A percentile compares a stretch with the other conserved stretches of the same genome.
phyloP scores from a whole-genome alignment of 1,140 invertebrate genomes.

The Campoletis sonorensis region DNA sequence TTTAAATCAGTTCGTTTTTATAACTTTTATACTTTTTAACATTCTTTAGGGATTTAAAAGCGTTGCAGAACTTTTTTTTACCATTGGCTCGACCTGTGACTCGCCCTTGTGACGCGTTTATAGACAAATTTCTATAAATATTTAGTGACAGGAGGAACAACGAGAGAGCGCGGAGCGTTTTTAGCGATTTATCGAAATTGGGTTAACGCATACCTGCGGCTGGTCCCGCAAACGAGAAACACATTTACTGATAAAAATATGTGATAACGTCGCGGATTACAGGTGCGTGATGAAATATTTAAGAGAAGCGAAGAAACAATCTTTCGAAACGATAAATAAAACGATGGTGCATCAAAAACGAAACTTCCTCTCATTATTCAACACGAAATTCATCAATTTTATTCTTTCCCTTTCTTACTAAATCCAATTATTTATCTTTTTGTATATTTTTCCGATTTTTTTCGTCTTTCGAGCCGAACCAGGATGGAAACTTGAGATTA shows the following conservation, averaged over 20 bases:
- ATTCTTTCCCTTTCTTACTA: too few species aligned
- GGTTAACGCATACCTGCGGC: constrained; percentile 52
- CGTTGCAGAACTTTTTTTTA: too few species aligned
- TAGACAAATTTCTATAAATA: not conserved
- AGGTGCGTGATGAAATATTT: not conserved
- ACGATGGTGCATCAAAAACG: not conserved
- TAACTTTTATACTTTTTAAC: too few species aligned
- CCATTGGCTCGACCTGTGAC: too few species aligned
- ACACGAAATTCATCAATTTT: not conserved
- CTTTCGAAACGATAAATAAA: not conserved
- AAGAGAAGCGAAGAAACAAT: not conserved
- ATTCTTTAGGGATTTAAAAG: too few species aligned
- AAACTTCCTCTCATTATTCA: not conserved
- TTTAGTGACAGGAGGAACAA: not conserved
- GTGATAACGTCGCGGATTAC: constrained; percentile 1
- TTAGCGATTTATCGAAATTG: constrained; percentile 57
- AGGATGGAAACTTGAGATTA: too few species aligned
- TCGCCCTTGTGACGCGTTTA: not conserved
- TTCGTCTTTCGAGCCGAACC: too few species aligned
- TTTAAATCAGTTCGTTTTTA: too few species aligned
- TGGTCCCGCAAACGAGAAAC: not conserved
- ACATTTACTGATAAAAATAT: not conserved
- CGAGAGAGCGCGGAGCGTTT: not conserved
- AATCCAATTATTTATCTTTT: too few species aligned
- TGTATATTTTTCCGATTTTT: too few species aligned